Conservation (phyloP, 1,140 invertebrate genomes). For the Sarcophaga peregrina region DNA sequence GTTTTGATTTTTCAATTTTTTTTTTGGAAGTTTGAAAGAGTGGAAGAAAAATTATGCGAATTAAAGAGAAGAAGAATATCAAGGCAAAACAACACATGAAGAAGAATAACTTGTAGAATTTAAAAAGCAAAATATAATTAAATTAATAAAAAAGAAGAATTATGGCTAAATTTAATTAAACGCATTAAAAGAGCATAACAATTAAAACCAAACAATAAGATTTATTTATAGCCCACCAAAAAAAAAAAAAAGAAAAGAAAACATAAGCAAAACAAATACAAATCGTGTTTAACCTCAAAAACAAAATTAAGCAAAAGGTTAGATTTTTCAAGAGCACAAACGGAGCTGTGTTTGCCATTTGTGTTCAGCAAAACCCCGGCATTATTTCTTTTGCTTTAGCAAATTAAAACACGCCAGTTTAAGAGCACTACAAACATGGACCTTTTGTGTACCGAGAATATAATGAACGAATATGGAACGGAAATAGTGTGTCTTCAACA, state of each 20-base stretch:
- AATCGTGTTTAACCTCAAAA: not conserved
- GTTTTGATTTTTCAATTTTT: not conserved
- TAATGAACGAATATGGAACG: conserved; percentile 43
- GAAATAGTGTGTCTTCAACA: conserved; percentile 42
- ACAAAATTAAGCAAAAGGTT: not conserved
- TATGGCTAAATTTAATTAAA: not conserved
- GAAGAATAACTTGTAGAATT: conserved; percentile 6
- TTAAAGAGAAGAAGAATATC: not conserved
- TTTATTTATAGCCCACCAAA: too few relatives aligned
- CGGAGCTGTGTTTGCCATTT: too few relatives aligned
- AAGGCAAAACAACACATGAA: not conserved
- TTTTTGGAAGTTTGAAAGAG: conserved; percentile 6
- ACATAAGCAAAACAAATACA: not conserved
- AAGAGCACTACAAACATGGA: conserved; percentile 47
- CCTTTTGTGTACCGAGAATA: conserved; percentile 54
- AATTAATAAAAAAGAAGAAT: not conserved
- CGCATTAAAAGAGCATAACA: too few relatives aligned
- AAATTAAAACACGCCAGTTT: not conserved
- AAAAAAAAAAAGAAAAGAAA: not conserved
- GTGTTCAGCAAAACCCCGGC: too few relatives aligned
- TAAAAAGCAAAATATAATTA: not conserved
- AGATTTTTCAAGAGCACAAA: too few relatives aligned
- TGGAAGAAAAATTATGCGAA: conserved; percentile 2
- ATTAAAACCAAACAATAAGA: too few relatives aligned
- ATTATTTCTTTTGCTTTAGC: too few relatives aligned